Percentiles rank a stretch among this genome's conserved stretches.
Conservation (phyloP, 2,113 vertebrate genomes). For the Tretioscincus oriximinensis region DNA sequence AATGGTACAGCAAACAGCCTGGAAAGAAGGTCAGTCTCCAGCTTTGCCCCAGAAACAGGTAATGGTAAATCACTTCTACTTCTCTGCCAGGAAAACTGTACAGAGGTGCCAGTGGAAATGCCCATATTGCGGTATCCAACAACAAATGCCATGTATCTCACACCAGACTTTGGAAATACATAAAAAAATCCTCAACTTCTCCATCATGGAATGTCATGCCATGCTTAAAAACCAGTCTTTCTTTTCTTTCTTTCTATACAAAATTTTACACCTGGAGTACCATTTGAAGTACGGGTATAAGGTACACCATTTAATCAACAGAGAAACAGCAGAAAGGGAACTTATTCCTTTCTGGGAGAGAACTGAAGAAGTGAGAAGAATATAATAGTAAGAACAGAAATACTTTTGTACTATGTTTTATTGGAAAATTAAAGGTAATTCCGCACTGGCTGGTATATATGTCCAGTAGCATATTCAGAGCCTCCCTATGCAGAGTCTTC, state of each 20-base stretch:
- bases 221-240: constrained; percentile 42
- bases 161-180: constrained; percentile 7
- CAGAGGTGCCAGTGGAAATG: too few species aligned
- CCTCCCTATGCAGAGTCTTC: too few species aligned
- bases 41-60: too few species aligned
- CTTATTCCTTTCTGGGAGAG: constrained; percentile 1
- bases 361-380: constrained; percentile 24
- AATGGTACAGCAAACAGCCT: too few species aligned
- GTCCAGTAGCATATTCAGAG: too few species aligned
- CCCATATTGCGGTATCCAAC: too few species aligned
- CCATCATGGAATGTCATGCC: constrained; percentile 38
- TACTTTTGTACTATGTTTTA: constrained; percentile 34
- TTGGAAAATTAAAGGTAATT: not conserved
- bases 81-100: too few species aligned
- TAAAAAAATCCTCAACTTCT: constrained; percentile 28
- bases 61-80: too few species aligned
- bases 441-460: too few species aligned
- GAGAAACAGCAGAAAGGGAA: constrained; percentile 31
- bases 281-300: constrained; percentile 28
- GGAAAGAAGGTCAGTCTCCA: too few species aligned
- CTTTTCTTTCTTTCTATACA: constrained; percentile 29
- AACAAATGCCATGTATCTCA: not conserved
- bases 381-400: constrained; percentile 28
- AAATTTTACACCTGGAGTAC: constrained; percentile 47
- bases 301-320: constrained; percentile 45